Conservation (phyloP, 1,140 invertebrate genomes). For the Drosophila sechellia region DNA sequence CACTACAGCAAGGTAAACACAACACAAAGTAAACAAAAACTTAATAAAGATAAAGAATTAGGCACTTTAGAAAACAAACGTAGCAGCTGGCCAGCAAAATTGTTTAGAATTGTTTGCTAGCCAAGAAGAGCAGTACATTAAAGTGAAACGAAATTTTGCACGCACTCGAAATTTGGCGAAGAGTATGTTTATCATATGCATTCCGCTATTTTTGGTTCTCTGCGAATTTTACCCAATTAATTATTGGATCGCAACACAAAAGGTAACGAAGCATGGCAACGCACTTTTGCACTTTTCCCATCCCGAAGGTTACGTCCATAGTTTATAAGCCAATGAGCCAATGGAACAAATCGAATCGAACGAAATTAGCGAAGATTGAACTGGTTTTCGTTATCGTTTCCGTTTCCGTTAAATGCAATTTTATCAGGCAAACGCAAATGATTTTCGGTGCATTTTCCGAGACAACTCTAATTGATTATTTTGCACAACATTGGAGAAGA, state of each 20-base stretch:
- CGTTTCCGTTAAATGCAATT: constrained; percentile 35
- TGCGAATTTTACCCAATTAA: constrained; percentile 32
- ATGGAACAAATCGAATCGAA: constrained; percentile 56
- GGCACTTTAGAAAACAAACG: constrained; percentile 65
- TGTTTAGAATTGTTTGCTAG: constrained; percentile 72
- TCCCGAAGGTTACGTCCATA: constrained; percentile 84
- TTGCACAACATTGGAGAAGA: constrained; percentile 48
- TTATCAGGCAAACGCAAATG: constrained; percentile 23
- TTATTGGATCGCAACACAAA: constrained; percentile 32
- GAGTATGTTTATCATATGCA: constrained; percentile 24
- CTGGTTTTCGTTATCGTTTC: constrained; percentile 38
- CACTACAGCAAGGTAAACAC: constrained; percentile 41
- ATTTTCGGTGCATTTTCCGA: constrained; percentile 46
- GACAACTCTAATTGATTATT: constrained; percentile 18
- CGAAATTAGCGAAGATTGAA: constrained; percentile 35
- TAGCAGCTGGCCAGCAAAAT: constrained; percentile 59
- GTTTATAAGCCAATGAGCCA: constrained; percentile 80
- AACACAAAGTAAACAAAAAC: constrained; percentile 49
- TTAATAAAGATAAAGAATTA: constrained; percentile 35
- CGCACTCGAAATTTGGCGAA: constrained; percentile 43
- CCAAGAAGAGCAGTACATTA: constrained; percentile 18
- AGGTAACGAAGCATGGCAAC: constrained; percentile 65
- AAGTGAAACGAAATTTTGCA: constrained; percentile 51
- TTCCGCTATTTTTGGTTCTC: constrained; percentile 25
- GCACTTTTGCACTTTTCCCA: constrained; percentile 80